Percentiles rank a stretch among this genome's conserved stretches.
phyloP scores from a whole-genome alignment of 2,888 invertebrate species.

The Sarcophaga caerulescens region DNA sequence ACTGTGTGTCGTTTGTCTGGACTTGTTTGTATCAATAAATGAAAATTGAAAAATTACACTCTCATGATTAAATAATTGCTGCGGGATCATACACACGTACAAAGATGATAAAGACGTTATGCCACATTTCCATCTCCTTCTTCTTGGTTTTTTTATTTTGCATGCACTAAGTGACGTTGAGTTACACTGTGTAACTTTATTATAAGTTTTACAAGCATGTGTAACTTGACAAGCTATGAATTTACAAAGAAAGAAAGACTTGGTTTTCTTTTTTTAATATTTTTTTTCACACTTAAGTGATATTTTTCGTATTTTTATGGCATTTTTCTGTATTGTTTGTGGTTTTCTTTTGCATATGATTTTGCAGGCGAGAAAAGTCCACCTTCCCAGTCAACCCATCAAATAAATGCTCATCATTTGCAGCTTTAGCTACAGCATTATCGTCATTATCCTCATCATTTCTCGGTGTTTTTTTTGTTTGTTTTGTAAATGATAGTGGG shows the following conservation, averaged over 20 bases:
- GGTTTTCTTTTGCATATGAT: slow-evolving; percentile 39
- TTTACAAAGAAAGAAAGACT: neutral
- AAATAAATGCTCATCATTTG: neutral
- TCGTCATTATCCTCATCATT: too few species aligned
- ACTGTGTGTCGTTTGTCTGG: slow-evolving; percentile 23
- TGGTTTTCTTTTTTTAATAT: neutral
- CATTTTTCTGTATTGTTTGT: slow-evolving; percentile 64
- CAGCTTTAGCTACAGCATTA: neutral
- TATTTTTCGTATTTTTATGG: slow-evolving; percentile 58
- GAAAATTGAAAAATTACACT: slow-evolving; percentile 66
- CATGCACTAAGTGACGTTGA: neutral
- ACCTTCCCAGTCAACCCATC: neutral
- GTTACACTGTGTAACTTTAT: neutral
- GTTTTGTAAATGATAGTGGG: neutral
- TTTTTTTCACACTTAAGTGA: slow-evolving; percentile 64
- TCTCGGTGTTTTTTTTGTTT: neutral
- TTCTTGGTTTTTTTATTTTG: neutral
- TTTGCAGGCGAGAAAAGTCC: slow-evolving; percentile 31
- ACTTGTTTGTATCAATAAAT: slow-evolving; percentile 37
- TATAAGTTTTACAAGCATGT: neutral
- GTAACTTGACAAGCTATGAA: neutral
- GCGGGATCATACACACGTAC: neutral
- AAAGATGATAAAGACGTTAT: neutral
- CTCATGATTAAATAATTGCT: slow-evolving; percentile 65
- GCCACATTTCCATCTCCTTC: neutral